Evolutionary conservation across 2,797 vertebrate species (phyloP), one percentile per base, ranked within the genome.

Genomic region (Gambelia wislizenii): DNA sequence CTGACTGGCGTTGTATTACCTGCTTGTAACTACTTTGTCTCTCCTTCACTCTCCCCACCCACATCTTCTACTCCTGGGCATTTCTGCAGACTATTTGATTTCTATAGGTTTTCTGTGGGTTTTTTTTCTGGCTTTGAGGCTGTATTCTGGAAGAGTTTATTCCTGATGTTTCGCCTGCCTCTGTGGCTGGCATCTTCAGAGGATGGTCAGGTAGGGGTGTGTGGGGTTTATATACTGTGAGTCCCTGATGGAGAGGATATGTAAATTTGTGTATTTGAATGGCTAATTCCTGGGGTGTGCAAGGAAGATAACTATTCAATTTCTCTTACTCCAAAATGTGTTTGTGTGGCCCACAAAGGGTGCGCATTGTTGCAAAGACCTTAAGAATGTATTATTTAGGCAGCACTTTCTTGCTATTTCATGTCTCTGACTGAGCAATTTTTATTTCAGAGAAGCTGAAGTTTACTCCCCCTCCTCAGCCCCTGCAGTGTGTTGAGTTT

Each of bases 401-500:
- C 2, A 8, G 36, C 16, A 27, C 27, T 72, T 72, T 22, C 22
- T 72, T 81, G 20, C 42, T 25, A 12, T 4, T 64, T 54, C 16
- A 44, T 80, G 64, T 75, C 54, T 61, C 52, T 4, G 74, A 86
- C 2, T 59, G 9, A 0, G 30, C 25, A 0, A 39, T 8, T 89
- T 84, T 42, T 85, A 2, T 90, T 94, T 82, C 97, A 99, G 99
- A 99, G 95, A 99, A 98, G 94, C 97, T 99, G 87, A 99, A 99
- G 97, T 99, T 99, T 96, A 99, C 99, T 0, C 99, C 99, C 0
- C 97, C 98, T 0, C 99, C 99, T 1, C 99, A 98, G 95, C 96
- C 98, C 0, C 94, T 97, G 87, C 99, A 99, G 95, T 99, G 99
- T 96, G 97, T 99, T 96, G 98, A 99, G 96, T 98, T 99, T 91